Percentiles rank a stretch among this genome's conserved stretches.
phyloP scores from a whole-genome alignment of 1,140 invertebrate species.

The Ylistrum balloti region DNA sequence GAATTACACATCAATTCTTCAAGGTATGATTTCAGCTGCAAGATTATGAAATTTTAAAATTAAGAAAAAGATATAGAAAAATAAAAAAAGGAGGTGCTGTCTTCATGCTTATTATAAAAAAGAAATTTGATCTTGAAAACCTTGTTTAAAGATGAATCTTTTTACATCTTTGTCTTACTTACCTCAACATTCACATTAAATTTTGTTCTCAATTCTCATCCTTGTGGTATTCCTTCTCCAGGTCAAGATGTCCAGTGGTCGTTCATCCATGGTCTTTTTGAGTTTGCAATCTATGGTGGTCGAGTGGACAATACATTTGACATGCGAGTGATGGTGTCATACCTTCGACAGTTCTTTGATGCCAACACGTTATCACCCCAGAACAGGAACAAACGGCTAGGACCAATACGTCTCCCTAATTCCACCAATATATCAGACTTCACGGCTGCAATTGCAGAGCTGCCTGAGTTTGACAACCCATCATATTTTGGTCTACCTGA shows the following conservation, averaged over 20 bases:
- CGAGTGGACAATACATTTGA: slow-evolving; percentile 93
- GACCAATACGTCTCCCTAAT: slow-evolving; percentile 77
- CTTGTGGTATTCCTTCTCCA: slow-evolving; percentile 52
- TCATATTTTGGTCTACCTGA: slow-evolving; percentile 90
- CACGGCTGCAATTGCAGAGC: slow-evolving; percentile 85
- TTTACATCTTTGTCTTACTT: no score
- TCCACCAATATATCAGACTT: slow-evolving; percentile 86
- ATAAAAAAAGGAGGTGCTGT: no score
- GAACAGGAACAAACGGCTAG: slow-evolving; percentile 83
- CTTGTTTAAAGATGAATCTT: no score
- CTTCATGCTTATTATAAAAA: no score
- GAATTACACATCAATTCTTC: no score
- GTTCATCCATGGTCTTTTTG: slow-evolving; percentile 90
- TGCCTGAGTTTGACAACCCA: slow-evolving; percentile 88
- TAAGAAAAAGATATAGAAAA: no score
- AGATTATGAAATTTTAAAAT: no score
- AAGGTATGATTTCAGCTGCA: no score
- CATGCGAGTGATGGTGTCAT: slow-evolving; percentile 88
- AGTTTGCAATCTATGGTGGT: slow-evolving; percentile 94
- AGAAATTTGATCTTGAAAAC: no score
- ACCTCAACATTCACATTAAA: no score
- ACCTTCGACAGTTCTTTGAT: slow-evolving; percentile 90
- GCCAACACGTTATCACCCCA: slow-evolving; percentile 83
- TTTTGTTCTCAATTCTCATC: not conserved
- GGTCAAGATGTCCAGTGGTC: slow-evolving; percentile 87